Evolutionary conservation across 2,888 invertebrate species (phyloP), one percentile per base, ranked within the genome.

Genomic region (Blera fallax): DNA sequence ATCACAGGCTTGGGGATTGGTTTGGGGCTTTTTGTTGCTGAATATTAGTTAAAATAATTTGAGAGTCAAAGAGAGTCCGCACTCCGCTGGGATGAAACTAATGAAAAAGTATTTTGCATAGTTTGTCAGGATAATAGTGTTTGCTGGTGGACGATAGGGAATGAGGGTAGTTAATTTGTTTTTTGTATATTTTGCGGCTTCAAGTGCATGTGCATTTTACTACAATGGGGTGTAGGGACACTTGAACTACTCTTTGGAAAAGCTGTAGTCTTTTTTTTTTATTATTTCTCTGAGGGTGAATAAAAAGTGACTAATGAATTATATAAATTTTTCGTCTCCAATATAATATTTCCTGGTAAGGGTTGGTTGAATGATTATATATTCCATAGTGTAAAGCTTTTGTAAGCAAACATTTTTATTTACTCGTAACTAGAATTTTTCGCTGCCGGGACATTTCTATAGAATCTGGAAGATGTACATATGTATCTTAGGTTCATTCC

Each of bases 11-110:
- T 14, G 4, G 16, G 43, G 18, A 10, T 2, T 3, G 14, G n/a
- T n/a, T 60, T 21, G 7, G 11, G 52, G 27, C 21, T n/a, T n/a
- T 29, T 24, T 40, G 27, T n/a, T 60, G 24, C 24, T 50, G 45
- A 54, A 74, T 79, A 64, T 70, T 64, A 70, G 64, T 37, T 45
- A 45, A 64, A 70, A 78, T 78, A 78, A 70, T 70, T 52, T 52
- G 21, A 2, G 32, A 70, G 24, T 45, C 37, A 64, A 37, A 54
- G 29, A 43, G 54, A 37, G 69, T 43, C 40, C 45, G 56, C 21
- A 27, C 40, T 40, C 27, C 21, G 32, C 8, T 8, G 14, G 21
- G 58, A 34, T 27, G 58, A n/a, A 74, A 37, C 29, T 58, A 76
- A 76, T 50, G 37, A 40, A 67, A 70, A 32, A 60, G 73, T 62